Evolutionary conservation across 2,888 invertebrate species (phyloP).

Genomic region (Morpho helenor): DNA sequence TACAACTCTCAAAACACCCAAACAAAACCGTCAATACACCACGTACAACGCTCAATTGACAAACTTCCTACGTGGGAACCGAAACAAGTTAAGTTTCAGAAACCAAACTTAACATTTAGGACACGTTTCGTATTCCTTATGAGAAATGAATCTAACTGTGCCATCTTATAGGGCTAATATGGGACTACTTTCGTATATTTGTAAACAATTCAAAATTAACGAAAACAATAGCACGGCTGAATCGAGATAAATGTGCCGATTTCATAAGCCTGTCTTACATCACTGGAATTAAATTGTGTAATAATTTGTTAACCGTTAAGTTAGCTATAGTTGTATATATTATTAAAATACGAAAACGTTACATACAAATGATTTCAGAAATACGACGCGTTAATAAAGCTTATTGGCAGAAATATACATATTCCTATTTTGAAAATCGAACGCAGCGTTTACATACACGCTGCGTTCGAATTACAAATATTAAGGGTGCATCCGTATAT

Average conservation of each 20-base stretch:
- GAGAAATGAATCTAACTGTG: slow-evolving; percentile 59
- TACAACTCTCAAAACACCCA: slow-evolving; percentile 16
- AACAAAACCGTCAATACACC: slow-evolving; percentile 40
- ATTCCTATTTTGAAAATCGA: too few relatives aligned
- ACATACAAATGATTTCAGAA: slow-evolving; percentile 14
- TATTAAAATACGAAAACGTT: background rate
- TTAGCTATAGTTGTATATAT: too few relatives aligned
- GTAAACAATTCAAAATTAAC: slow-evolving; percentile 44
- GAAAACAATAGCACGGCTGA: slow-evolving; percentile 12
- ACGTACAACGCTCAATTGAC: slow-evolving; percentile 20
- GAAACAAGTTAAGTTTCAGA: slow-evolving; percentile 61
- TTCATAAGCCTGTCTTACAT: slow-evolving; percentile 27
- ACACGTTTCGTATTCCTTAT: slow-evolving; percentile 53
- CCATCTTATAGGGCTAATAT: slow-evolving; percentile 33
- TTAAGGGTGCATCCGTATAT: slow-evolving; percentile 23
- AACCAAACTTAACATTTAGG: slow-evolving; percentile 53
- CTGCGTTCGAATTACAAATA: background rate
- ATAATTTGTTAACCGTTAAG: background rate
- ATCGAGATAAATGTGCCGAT: slow-evolving; percentile 14
- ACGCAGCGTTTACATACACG: too few relatives aligned
- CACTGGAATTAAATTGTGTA: slow-evolving; percentile 27
- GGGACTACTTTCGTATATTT: slow-evolving; percentile 35
- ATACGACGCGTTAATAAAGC: slow-evolving; percentile 14
- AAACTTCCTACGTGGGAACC: slow-evolving; percentile 39
- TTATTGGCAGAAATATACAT: background rate